A percentile compares a stretch with the other conserved stretches of the same genome.
Evolutionary conservation across 2,113 vertebrate genomes (phyloP).

Genomic region (Zosterops hypoxanthus): DNA sequence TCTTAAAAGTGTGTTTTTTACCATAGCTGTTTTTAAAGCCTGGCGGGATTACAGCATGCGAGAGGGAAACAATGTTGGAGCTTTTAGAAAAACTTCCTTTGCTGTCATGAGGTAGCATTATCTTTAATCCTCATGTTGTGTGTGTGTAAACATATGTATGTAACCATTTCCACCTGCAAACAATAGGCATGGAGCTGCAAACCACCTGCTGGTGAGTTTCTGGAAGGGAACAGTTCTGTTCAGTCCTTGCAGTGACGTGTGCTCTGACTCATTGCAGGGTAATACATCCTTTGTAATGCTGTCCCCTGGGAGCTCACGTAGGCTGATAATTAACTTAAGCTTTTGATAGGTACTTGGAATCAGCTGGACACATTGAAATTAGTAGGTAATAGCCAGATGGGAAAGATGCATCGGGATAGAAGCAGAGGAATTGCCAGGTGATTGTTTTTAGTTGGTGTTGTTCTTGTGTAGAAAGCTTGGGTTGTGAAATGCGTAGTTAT

Average conservation of each 20-base stretch:
- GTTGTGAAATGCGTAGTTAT: neutral
- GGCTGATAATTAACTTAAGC: neutral
- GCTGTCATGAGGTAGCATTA: slow-evolving; percentile 20
- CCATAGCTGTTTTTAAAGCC: neutral
- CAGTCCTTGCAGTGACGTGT: neutral
- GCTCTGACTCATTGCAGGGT: neutral
- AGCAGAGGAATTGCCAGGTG: neutral
- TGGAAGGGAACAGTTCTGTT: neutral
- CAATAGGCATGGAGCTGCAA: slow-evolving; percentile 32
- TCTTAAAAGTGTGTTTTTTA: slow-evolving; percentile 8
- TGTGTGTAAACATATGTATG: neutral
- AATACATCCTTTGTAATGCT: neutral
- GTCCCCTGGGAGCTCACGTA: neutral
- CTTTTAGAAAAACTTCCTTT: slow-evolving; percentile 50
- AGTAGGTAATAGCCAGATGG: neutral
- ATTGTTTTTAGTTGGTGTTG: neutral
- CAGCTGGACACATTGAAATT: neutral
- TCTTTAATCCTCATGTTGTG: slow-evolving; percentile 22
- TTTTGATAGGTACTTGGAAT: neutral
- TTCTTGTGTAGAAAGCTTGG: neutral
- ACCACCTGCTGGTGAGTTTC: slow-evolving; percentile 51
- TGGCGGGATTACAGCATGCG: neutral
- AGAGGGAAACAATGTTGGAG: slow-evolving; percentile 12
- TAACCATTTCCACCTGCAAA: slow-evolving; percentile 44
- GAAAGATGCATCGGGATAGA: neutral